A percentile compares a stretch with the other conserved stretches of the same genome.
Evolutionary conservation across 2,888 invertebrate genomes (phyloP).

Genomic region (Pseudococcus longispinus): DNA sequence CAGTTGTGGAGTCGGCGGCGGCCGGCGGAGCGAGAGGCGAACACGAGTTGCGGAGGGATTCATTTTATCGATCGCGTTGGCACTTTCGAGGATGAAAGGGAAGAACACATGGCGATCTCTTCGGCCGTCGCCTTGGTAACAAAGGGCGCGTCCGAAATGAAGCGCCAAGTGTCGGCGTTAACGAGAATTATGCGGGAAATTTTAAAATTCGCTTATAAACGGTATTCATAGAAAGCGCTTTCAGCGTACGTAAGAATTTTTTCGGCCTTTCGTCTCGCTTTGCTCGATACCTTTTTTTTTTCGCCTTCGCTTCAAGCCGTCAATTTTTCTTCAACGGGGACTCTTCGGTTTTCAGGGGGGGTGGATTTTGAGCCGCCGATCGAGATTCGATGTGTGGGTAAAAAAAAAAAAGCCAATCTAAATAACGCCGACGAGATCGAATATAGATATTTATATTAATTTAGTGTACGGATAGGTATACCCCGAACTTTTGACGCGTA

Average conservation of each 20-base stretch:
- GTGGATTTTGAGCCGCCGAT: too few species aligned
- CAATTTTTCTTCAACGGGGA: not conserved
- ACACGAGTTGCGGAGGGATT: conserved; percentile 56
- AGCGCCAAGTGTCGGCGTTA: conserved; percentile 47
- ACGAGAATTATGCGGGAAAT: conserved; percentile 37
- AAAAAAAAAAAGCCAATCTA: not conserved
- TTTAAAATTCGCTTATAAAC: conserved; percentile 32
- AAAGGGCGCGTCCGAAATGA: conserved; percentile 49
- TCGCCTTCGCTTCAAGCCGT: too few species aligned
- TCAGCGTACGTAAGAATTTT: not conserved
- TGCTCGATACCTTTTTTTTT: not conserved
- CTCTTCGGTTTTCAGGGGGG: too few species aligned
- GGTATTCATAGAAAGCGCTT: conserved; percentile 44
- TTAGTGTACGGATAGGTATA: not conserved
- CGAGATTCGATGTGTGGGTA: too few species aligned
- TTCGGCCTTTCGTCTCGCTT: not conserved
- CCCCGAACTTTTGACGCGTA: not conserved
- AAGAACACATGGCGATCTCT: conserved; percentile 53
- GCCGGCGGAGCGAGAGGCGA: not conserved
- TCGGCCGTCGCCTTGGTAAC: conserved; percentile 49
- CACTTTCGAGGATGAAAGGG: conserved; percentile 48
- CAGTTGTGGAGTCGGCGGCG: conserved; percentile 49
- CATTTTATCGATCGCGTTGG: conserved; percentile 55
- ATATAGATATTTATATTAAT: conserved; percentile 6
- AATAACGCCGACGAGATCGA: not conserved